These are phyloP conservation scores for Scomberomorus guttatus DNA, from an alignment of 2,797 vertebrate species.

Conservation along the genomic window DNA sequence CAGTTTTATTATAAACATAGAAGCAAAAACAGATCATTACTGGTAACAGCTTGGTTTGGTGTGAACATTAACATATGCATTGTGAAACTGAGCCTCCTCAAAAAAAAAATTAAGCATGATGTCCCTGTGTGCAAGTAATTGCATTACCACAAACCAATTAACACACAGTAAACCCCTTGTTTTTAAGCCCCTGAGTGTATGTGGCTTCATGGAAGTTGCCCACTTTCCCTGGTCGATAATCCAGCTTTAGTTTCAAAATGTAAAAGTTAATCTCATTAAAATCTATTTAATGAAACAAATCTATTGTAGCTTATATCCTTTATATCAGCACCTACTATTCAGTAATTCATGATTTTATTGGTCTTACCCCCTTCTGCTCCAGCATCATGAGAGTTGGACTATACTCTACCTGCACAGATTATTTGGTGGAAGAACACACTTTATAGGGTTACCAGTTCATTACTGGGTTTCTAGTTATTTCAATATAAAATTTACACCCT, in stretches of 20 bases:
- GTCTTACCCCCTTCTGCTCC: background rate
- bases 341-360: background rate
- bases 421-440: background rate
- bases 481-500: slow-evolving; percentile 15
- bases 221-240: background rate
- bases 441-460: slow-evolving; percentile 3
- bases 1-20: too few relatives aligned
- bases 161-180: background rate
- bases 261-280: slow-evolving; percentile 6
- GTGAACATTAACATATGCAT: too few relatives aligned
- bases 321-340: slow-evolving; percentile 6
- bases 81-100: too few relatives aligned
- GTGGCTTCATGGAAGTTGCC: background rate
- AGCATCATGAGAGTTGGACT: background rate
- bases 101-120: too few relatives aligned
- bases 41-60: too few relatives aligned
- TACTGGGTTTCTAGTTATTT: slow-evolving; percentile 9
- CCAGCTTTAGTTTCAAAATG: background rate
- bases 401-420: background rate
- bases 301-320: background rate
- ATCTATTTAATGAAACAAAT: too few relatives aligned
- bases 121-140: background rate
- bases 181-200: background rate
- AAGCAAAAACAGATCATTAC: too few relatives aligned
- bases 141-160: background rate